Evolutionary conservation across 2,113 vertebrate species (phyloP).

Genomic region (Melospiza melodia): DNA sequence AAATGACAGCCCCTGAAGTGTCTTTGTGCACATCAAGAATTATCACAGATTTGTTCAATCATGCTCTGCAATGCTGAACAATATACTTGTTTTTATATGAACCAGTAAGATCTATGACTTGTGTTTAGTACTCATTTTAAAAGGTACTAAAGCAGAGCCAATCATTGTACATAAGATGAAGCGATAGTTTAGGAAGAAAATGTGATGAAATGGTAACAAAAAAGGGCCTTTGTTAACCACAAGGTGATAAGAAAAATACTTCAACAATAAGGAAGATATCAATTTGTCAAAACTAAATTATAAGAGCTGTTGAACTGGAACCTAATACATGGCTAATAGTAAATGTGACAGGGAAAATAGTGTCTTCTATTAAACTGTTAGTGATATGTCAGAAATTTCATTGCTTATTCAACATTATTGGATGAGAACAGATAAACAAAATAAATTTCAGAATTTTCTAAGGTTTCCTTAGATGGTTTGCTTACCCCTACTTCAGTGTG

Average conservation of each 20-base stretch:
- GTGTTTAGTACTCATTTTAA: constrained; percentile 56
- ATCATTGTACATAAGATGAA: constrained; percentile 53
- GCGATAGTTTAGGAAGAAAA: constrained; percentile 29
- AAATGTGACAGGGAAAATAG: constrained; percentile 41
- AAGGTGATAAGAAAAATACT: background rate
- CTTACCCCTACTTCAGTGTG: background rate
- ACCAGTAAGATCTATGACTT: constrained; percentile 61
- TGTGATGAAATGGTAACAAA: constrained; percentile 41
- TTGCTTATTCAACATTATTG: constrained; percentile 46
- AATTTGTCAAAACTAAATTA: constrained; percentile 69
- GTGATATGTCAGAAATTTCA: constrained; percentile 57
- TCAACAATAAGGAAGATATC: constrained; percentile 36
- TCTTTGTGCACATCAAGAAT: constrained; percentile 29
- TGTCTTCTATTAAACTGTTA: constrained; percentile 54
- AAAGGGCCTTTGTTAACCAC: constrained; percentile 1
- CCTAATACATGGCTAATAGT: constrained; percentile 16
- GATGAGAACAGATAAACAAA: constrained; percentile 2
- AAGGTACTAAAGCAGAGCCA: constrained; percentile 58
- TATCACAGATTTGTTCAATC: constrained; percentile 41
- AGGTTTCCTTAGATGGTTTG: background rate
- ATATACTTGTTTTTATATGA: constrained; percentile 56
- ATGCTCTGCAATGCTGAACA: constrained; percentile 25
- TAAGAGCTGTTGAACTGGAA: constrained; percentile 56
- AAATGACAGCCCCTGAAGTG: constrained; percentile 45
- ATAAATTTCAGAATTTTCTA: constrained; percentile 28